phyloP scores from a whole-genome alignment of 1,140 invertebrate species.

The Pentalonia nigronervosa region DNA sequence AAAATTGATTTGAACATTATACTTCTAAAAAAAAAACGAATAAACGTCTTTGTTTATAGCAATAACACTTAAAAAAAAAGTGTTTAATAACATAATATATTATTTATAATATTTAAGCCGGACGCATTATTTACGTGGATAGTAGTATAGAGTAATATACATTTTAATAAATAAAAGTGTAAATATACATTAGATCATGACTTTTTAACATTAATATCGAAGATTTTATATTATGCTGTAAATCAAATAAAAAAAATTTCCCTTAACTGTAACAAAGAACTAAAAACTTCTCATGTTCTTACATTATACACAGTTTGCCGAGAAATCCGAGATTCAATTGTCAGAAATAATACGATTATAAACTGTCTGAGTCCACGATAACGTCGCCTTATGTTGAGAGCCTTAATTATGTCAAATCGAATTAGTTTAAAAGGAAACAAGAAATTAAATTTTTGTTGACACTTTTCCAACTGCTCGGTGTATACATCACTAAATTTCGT shows the following conservation, averaged over 20 bases:
- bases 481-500: neutral
- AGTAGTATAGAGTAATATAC: neutral
- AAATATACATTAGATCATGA: neutral
- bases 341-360: constrained; percentile 40
- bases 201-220: neutral
- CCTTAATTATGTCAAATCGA: neutral
- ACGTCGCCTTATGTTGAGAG: neutral
- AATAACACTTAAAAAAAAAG: neutral
- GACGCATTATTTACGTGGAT: neutral
- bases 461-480: neutral
- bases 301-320: neutral
- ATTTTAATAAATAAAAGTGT: neutral
- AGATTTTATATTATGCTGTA: neutral
- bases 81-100: neutral
- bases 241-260: neutral
- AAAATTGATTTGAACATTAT: neutral
- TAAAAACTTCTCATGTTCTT: neutral
- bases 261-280: neutral
- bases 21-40: neutral
- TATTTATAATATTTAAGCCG: neutral
- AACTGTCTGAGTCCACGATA: neutral
- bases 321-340: constrained; percentile 18
- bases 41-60: neutral
- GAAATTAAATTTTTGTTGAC: neutral
- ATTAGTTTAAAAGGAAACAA: neutral